Evolutionary conservation across 2,888 invertebrate genomes (phyloP).

Genomic region (Melinaea menophilus): DNA sequence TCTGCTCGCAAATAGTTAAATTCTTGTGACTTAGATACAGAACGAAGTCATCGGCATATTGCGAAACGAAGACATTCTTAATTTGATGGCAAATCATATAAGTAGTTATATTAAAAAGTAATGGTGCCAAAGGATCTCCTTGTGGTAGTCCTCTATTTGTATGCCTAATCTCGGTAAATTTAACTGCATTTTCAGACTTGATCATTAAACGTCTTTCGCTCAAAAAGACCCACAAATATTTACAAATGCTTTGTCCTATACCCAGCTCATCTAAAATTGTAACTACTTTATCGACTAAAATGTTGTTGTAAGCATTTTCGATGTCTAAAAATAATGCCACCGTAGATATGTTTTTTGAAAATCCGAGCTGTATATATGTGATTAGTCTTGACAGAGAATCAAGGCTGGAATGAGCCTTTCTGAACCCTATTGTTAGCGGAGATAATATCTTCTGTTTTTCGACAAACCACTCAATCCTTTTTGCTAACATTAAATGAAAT

Average conservation of each 20-base stretch:
- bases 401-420: not conserved
- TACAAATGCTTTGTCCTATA: constrained; percentile 1
- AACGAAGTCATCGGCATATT: constrained; percentile 14
- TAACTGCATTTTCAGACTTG: not conserved
- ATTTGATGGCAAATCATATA: too few species aligned
- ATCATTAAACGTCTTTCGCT: not conserved
- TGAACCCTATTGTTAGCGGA: constrained; percentile 3
- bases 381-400: not conserved
- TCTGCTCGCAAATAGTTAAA: not conserved
- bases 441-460: not conserved
- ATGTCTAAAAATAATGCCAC: constrained; percentile 4
- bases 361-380: constrained; percentile 3
- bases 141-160: constrained; percentile 1
- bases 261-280: not conserved
- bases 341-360: constrained; percentile 1
- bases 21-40: not conserved
- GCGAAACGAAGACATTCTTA: constrained; percentile 1
- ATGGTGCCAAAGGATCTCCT: not conserved
- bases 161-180: not conserved
- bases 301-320: not conserved
- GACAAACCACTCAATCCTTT: not conserved
- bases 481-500: not conserved
- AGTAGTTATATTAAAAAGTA: constrained; percentile 1
- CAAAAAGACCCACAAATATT: not conserved
- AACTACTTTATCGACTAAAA: not conserved